A percentile compares a stretch with the other conserved stretches of the same genome.
phyloP scores from a whole-genome alignment of 2,797 vertebrate species.

The Synanceia verrucosa region DNA sequence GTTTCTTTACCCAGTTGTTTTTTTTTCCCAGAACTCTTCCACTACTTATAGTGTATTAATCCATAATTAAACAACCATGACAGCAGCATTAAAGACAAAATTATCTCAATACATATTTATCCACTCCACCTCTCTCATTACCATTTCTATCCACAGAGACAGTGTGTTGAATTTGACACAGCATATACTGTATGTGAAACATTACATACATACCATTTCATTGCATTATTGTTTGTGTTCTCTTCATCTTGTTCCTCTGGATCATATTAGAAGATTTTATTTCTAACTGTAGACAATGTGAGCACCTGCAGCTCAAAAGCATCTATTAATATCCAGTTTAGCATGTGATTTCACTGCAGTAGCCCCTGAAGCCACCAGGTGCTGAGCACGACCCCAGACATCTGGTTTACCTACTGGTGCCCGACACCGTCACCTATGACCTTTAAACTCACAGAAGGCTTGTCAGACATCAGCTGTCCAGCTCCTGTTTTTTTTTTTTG shows the following conservation, averaged over 20 bases:
- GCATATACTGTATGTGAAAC: neutral
- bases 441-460: slow-evolving; percentile 36
- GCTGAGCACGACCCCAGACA: slow-evolving; percentile 26
- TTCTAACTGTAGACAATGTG: neutral
- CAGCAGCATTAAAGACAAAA: neutral
- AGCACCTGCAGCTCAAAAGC: slow-evolving; percentile 2
- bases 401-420: slow-evolving; percentile 41
- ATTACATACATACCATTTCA: neutral
- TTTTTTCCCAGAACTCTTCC: neutral
- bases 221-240: neutral
- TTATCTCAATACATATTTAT: neutral
- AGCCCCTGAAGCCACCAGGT: neutral
- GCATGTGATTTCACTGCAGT: neutral
- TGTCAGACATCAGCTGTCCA: slow-evolving; percentile 27
- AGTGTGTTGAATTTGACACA: neutral
- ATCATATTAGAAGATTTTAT: neutral
- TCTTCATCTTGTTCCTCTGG: neutral
- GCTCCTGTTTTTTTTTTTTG: slow-evolving; percentile 16
- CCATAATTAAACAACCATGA: neutral
- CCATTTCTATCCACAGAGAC: neutral
- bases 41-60: neutral
- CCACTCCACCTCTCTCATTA: neutral
- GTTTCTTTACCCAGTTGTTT: neutral
- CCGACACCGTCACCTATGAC: slow-evolving; percentile 40
- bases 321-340: slow-evolving; percentile 17